A percentile compares a stretch with the other conserved stretches of the same genome.
Conservation (phyloP, 2,888 invertebrate species). For the Pristionchus maxplancki region DNA sequence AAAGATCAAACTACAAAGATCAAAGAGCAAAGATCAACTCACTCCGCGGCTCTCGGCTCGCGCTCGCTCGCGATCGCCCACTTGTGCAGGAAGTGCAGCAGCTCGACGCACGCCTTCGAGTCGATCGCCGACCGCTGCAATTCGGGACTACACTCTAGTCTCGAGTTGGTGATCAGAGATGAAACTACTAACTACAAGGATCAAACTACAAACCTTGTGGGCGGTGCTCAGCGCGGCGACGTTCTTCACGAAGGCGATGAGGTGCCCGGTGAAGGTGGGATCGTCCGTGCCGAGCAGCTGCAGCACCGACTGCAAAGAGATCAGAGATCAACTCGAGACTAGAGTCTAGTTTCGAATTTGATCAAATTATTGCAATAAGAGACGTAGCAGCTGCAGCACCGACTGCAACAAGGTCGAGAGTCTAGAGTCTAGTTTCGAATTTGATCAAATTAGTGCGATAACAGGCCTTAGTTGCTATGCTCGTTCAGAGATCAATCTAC, state of each 20-base stretch:
- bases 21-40: constrained; percentile 6
- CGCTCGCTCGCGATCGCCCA: constrained; percentile 14
- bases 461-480: too few species aligned
- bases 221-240: constrained; percentile 1
- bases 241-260: constrained; percentile 8
- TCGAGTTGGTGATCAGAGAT: not conserved
- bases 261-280: constrained; percentile 1
- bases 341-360: not conserved
- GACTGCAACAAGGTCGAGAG: too few species aligned
- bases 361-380: too few species aligned
- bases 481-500: not conserved
- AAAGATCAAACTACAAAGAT: not conserved
- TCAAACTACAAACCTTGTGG: constrained; percentile 38
- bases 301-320: not conserved
- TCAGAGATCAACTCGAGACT: not conserved
- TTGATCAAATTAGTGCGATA: too few species aligned
- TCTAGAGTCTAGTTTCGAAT: too few species aligned
- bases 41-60: not conserved
- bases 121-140: constrained; percentile 16
- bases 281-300: constrained; percentile 41
- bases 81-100: constrained; percentile 35
- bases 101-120: not conserved
- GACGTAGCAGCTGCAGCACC: too few species aligned
- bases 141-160: not conserved
- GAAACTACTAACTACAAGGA: not conserved